phyloP scores from a whole-genome alignment of 2,113 vertebrate genomes.

The Cercopithecus mona region DNA sequence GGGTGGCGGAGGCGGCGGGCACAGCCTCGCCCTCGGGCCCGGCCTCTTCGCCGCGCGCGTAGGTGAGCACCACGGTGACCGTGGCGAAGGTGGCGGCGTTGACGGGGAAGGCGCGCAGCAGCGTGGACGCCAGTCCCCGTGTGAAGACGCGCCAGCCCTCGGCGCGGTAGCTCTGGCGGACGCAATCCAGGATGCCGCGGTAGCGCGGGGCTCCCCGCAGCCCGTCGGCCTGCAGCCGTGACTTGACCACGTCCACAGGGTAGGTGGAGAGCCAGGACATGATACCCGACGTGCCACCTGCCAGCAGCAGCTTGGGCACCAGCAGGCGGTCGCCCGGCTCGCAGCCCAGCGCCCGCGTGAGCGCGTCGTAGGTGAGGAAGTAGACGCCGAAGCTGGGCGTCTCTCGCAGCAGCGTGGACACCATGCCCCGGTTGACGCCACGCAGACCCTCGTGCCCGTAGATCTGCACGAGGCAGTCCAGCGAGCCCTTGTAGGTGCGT shows the following conservation, averaged over 20 bases:
- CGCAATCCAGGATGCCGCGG: slow-evolving; percentile 92
- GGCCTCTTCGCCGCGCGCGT: slow-evolving; percentile 84
- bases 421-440: slow-evolving; percentile 95
- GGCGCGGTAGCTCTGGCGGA: slow-evolving; percentile 89
- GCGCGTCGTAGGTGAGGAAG: slow-evolving; percentile 93
- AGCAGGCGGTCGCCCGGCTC: slow-evolving; percentile 91
- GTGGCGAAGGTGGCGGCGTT: slow-evolving; percentile 97
- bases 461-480: slow-evolving; percentile 95
- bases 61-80: slow-evolving; percentile 94
- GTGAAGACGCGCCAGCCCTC: slow-evolving; percentile 97
- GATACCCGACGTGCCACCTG: slow-evolving; percentile 94
- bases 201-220: slow-evolving; percentile 90
- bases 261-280: slow-evolving; percentile 97
- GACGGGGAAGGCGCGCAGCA: slow-evolving; percentile 96
- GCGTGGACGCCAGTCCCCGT: slow-evolving; percentile 94
- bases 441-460: slow-evolving; percentile 92
- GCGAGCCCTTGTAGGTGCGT: slow-evolving; percentile 94
- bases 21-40: slow-evolving; percentile 85
- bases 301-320: slow-evolving; percentile 96
- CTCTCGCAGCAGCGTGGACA: slow-evolving; percentile 93
- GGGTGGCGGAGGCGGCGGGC: not conserved
- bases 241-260: slow-evolving; percentile 96
- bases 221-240: slow-evolving; percentile 95
- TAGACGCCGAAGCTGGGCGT: slow-evolving; percentile 97
- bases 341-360: slow-evolving; percentile 92